Evolutionary conservation across 2,113 vertebrate genomes (phyloP), one percentile per base, ranked within the genome.

Genomic region (Tursiops truncatus): DNA sequence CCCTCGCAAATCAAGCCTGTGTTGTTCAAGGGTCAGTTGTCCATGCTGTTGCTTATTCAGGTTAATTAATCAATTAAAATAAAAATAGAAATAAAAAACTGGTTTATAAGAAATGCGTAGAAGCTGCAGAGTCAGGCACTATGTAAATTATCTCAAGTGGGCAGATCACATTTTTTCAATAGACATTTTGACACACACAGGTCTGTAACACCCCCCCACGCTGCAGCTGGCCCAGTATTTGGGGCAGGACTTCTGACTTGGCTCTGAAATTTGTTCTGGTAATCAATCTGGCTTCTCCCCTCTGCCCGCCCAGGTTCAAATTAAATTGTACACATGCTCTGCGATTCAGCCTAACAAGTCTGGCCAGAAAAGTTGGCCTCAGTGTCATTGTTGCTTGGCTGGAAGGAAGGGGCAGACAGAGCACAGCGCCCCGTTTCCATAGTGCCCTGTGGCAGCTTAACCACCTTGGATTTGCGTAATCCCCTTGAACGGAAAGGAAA

Each of bases 401-500:
- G 15, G 33, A 91, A 92, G 89, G 76, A 53, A 50, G 33, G 41
- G 53, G 31, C n/a, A 23, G 63, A 44, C 6, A 6, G n/a, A 74
- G 68, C 28, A 3, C 23, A 9, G 36, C 0, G 17, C 23, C 41
- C 94, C 0, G 62, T 97, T 97, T 92, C 95, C 97, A 96, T 87
- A 93, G 94, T 6, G 23, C 68, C 44, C 47, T 11, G 62, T 26
- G 38, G 90, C 76, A 56, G 80, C 67, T 67, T 50, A 89, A 41
- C 92, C 68, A 18, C 87, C 77, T 38, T 31, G 63, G 95, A 87
- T 96, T 93, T 96, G 74, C 1, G 4, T 97, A 94, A 97, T 97
- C 96, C 94, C 89, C 92, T 90, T 31, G 58, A 70, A 91, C 56
- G 15, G 58, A 84, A 82, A 89, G 58, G 73, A 89, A 96, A 96